phyloP scores from a whole-genome alignment of 1,140 invertebrate species.

The Megalonaias nervosa region DNA sequence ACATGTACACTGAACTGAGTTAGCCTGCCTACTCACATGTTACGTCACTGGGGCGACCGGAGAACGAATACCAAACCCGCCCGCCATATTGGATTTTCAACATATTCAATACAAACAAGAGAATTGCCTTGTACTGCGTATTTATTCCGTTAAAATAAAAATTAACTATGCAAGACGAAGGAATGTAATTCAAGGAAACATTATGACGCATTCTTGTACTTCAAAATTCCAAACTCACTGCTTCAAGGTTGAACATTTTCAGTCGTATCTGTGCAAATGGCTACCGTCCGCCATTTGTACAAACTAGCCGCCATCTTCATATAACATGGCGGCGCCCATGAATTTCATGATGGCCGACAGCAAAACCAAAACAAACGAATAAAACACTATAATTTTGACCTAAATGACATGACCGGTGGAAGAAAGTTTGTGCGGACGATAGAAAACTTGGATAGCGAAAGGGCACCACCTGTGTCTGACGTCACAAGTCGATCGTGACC shows the following conservation, averaged over 20 bases:
- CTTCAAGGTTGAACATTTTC: background rate
- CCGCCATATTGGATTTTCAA: too few species aligned
- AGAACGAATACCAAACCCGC: too few species aligned
- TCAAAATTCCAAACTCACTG: background rate
- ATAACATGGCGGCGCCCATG: conserved; percentile 80
- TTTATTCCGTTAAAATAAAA: background rate
- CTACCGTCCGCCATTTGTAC: conserved; percentile 68
- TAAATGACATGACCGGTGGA: background rate
- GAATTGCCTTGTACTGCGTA: background rate
- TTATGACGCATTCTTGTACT: too few species aligned
- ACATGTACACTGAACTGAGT: too few species aligned
- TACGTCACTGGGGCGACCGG: too few species aligned
- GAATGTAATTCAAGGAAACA: background rate
- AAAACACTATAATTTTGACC: conserved; percentile 27
- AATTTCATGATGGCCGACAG: conserved; percentile 72
- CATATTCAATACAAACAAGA: too few species aligned
- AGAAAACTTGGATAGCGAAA: conserved; percentile 10
- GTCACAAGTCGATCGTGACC: conserved; percentile 40
- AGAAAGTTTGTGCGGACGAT: background rate
- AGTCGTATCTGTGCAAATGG: conserved; percentile 62
- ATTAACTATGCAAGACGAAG: background rate
- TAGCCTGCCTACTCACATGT: too few species aligned
- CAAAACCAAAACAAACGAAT: conserved; percentile 69
- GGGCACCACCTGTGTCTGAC: conserved; percentile 39
- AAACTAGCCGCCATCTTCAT: conserved; percentile 76